Evolutionary conservation across 2,113 vertebrate species (phyloP).

Genomic region (Myotis brandtii): DNA sequence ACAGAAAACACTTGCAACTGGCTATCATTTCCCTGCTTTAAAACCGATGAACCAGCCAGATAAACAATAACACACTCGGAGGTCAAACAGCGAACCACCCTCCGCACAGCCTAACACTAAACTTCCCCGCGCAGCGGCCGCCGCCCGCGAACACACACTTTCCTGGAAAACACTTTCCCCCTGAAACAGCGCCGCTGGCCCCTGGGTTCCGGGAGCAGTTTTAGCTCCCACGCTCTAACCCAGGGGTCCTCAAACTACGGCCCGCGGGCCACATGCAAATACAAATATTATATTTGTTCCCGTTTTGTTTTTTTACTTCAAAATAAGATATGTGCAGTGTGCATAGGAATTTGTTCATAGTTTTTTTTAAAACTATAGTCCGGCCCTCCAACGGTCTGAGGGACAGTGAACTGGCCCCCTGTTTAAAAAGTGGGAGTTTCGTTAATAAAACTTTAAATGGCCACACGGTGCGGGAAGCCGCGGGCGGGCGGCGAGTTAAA

Average conservation of each 20-base stretch:
- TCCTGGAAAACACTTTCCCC: not conserved
- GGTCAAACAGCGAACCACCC: not conserved
- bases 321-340: too few species aligned
- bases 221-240: too few species aligned
- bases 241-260: too few species aligned
- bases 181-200: not conserved
- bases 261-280: too few species aligned
- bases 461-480: not conserved
- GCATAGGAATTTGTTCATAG: too few species aligned
- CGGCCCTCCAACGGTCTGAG: too few species aligned
- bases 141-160: not conserved
- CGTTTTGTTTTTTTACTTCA: too few species aligned
- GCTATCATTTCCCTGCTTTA: not conserved
- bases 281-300: too few species aligned
- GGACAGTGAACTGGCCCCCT: too few species aligned
- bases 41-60: not conserved
- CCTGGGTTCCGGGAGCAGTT: too few species aligned
- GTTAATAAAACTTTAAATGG: constrained; percentile 16
- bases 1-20: not conserved
- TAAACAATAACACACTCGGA: not conserved
- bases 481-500: not conserved
- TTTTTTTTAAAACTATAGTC: too few species aligned
- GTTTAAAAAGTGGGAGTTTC: too few species aligned
- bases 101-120: not conserved
- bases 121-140: not conserved